A percentile compares a stretch with the other conserved stretches of the same genome.
Evolutionary conservation across 2,797 vertebrate genomes (phyloP).

Genomic region (Trachops cirrhosus): DNA sequence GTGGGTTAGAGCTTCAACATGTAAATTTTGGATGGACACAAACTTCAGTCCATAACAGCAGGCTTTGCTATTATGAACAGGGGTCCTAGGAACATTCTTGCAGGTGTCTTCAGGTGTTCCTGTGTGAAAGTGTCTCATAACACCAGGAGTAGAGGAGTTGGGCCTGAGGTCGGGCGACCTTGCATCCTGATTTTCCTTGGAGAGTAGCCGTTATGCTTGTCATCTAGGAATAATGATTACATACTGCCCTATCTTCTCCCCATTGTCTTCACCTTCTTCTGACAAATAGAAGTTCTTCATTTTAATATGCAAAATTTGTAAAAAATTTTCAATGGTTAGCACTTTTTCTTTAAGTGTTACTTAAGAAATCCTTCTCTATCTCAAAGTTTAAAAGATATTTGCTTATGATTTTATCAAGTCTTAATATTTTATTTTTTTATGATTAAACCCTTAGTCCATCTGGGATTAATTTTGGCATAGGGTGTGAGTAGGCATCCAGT

Average conservation of each 20-base stretch:
- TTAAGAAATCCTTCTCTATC: conserved; percentile 47
- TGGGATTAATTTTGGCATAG: conserved; percentile 47
- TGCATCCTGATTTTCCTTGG: not conserved
- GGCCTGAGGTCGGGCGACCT: not conserved
- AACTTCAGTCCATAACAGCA: not conserved
- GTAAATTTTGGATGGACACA: not conserved
- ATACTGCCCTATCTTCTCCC: not conserved
- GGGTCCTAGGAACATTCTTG: not conserved
- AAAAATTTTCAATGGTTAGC: not conserved
- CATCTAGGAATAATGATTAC: not conserved
- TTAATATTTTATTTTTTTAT: conserved; percentile 27
- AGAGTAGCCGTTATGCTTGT: not conserved
- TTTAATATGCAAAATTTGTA: not conserved
- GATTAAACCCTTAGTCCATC: not conserved
- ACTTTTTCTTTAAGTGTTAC: not conserved
- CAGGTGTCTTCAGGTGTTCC: not conserved
- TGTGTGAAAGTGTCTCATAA: not conserved
- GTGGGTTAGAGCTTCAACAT: not conserved
- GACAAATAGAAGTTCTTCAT: not conserved
- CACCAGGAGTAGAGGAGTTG: not conserved
- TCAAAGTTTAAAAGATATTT: conserved; percentile 27
- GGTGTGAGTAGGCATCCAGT: not conserved
- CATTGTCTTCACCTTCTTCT: not conserved
- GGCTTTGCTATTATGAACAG: not conserved
- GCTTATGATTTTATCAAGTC: not conserved